Base-by-base conservation (phyloP, 2,113 vertebrate genomes). In the Vireo altiloquus region DNA sequence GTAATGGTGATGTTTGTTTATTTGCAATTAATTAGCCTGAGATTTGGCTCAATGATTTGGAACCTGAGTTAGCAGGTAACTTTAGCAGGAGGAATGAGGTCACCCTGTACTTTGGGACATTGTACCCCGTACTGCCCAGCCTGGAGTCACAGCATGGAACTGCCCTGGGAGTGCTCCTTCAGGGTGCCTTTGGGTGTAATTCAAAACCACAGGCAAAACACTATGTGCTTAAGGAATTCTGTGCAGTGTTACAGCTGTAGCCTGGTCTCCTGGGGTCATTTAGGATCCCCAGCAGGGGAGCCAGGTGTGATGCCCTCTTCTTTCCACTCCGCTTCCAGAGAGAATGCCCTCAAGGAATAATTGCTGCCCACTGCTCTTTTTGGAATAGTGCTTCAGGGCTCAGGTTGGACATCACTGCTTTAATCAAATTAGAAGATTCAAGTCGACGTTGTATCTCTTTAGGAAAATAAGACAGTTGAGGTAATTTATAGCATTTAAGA, bases 21-120 rank as follows among this genome's bases (percentile, higher is more conserved):
- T 89, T 94, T 93, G 61, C 88, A 90, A 94, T 87, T 94, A 91
- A 87, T 94, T 94, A 75, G 50, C 35, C 44, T 16, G n/a, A 71
- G 64, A 94, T 89, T 60, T 83, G 56, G 16, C 53, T 93, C 71
- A 77, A 0, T 77, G 76, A 44, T 65, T 92, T 90, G 65, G 71
- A 93, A 79, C 47, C 61, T 40, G 65, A 60, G 65, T 89, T 92
- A 86, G 54, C 44, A 84, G 60, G 49, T 74, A 89, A 75, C 77
- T 92, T 89, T 24, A 57, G 65, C 49, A 82, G 74, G 59, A 87
- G 61, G 42, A 92, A 74, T 64, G 77, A 94, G 80, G 66, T 77
- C 75, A 68, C 49, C 14, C n/a, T 44, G 0, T 71, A 31, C 49
- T 61, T 68, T 52, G 49, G 60, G 56, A 78, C 28, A 17, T 19